Base-by-base conservation (phyloP, 2,888 invertebrate species). In the Drosophila kuntzei region DNA sequence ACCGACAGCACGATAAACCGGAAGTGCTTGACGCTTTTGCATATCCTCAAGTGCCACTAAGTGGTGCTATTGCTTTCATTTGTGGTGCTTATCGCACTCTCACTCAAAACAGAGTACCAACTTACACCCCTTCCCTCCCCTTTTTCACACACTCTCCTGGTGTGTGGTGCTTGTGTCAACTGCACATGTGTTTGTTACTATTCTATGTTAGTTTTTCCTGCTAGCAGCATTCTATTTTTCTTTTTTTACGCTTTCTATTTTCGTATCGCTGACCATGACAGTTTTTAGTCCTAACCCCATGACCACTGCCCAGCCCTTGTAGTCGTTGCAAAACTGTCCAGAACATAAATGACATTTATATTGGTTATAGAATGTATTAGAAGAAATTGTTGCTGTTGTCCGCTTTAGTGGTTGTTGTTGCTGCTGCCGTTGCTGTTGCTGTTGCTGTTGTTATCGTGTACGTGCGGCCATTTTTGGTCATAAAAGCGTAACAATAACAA, bases 1-100 rank as follows among this genome's bases (percentile, higher is more conserved):
- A 51, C 54, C 61, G 29, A 55, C 58, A 70, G 54, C 54, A 77
- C 41, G 74, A 74, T 69, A 76, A 74, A 71, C 74, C 87, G 79
- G 87, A 89, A 81, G 87, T 79, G 85, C 85, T 80, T 65, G 69
- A 73, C 71, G 84, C 71, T 79, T 83, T 81, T 87, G 88, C 87
- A 85, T 87, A 89, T 87, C 73, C 85, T 79, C 75, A 83, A 84
- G 81, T 87, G 87, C 81, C 76, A 87, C 89, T 88, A 86, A 83
- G 88, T 88, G 82, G 80, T 66, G 80, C 83, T 88, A 88, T 88
- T 74, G 82, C 77, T 86, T 83, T 71, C 70, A 71, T 76, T 73
- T 77, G 76, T 76, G 80, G 69, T 81, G 83, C 83, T 88, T 83
- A 88, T 83, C 80, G 71, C 80, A 83, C 71, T 62, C 71, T 63